A percentile compares a stretch with the other conserved stretches of the same genome.
Conservation (phyloP, 2,797 vertebrate genomes). For the Crenuchus spilurus region DNA sequence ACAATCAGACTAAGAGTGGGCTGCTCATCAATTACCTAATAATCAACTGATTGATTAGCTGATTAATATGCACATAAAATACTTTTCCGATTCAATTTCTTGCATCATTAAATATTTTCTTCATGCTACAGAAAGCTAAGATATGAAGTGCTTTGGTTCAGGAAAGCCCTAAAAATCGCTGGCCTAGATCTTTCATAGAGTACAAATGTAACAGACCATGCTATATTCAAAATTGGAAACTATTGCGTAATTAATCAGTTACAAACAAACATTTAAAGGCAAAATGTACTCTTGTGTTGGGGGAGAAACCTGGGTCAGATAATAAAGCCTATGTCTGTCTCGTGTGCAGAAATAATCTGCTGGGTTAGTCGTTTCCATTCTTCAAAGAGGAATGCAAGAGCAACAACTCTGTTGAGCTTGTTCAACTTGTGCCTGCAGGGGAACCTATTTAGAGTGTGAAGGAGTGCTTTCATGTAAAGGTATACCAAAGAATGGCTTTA, state of each 20-base stretch:
- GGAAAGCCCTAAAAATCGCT: too few species aligned
- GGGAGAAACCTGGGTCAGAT: neutral
- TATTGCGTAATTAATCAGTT: neutral
- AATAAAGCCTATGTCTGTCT: neutral
- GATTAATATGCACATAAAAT: too few species aligned
- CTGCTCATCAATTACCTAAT: too few species aligned
- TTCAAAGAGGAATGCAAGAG: neutral
- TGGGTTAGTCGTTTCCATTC: neutral
- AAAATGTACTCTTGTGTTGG: neutral
- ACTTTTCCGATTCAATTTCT: too few species aligned
- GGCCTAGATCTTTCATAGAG: neutral
- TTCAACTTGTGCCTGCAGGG: neutral
- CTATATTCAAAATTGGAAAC: neutral
- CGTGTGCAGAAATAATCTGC: neutral
- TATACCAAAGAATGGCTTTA: neutral
- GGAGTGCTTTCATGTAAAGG: neutral
- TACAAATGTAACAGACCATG: neutral
- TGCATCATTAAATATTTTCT: too few species aligned
- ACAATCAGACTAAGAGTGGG: too few species aligned
- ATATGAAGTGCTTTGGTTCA: too few species aligned
- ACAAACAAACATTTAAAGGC: neutral
- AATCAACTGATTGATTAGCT: too few species aligned
- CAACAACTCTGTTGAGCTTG: neutral
- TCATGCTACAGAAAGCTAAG: neutral
- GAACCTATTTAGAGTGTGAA: neutral